Evolutionary conservation across 2,888 invertebrate species (phyloP).

Genomic region (Timema cristinae): DNA sequence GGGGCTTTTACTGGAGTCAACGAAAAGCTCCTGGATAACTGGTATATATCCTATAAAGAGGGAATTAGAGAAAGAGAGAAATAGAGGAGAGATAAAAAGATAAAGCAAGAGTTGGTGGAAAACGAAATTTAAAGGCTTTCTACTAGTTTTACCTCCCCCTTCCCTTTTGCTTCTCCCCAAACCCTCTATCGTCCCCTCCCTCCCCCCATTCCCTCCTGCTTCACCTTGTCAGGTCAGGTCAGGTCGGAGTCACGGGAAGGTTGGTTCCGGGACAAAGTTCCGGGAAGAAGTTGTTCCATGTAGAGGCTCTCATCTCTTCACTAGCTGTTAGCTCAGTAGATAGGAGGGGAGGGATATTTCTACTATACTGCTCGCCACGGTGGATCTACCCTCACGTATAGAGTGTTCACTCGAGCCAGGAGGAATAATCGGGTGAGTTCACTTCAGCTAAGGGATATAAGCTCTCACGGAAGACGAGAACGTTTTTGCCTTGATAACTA

Average conservation of each 20-base stretch:
- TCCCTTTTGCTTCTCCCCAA: too few relatives aligned
- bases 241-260: conserved; percentile 23
- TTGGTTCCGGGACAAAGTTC: conserved; percentile 24
- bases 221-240: conserved; percentile 26
- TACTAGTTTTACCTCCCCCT: conserved; percentile 9
- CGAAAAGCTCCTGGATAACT: not conserved
- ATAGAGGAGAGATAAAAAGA: conserved; percentile 19
- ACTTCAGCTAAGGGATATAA: too few relatives aligned
- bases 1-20: not conserved
- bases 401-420: too few relatives aligned
- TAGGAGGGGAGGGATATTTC: too few relatives aligned
- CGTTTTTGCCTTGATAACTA: too few relatives aligned
- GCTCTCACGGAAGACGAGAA: too few relatives aligned
- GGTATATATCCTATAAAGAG: not conserved
- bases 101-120: conserved; percentile 25
- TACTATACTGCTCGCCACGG: too few relatives aligned
- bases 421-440: too few relatives aligned
- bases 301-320: too few relatives aligned
- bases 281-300: conserved; percentile 25
- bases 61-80: conserved; percentile 16
- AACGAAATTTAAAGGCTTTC: conserved; percentile 30
- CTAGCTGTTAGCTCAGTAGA: too few relatives aligned
- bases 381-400: too few relatives aligned
- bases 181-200: too few relatives aligned
- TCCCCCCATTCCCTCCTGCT: not conserved